Evolutionary conservation across 2,797 vertebrate genomes (phyloP).

Genomic region (Megaceryle alcyon): DNA sequence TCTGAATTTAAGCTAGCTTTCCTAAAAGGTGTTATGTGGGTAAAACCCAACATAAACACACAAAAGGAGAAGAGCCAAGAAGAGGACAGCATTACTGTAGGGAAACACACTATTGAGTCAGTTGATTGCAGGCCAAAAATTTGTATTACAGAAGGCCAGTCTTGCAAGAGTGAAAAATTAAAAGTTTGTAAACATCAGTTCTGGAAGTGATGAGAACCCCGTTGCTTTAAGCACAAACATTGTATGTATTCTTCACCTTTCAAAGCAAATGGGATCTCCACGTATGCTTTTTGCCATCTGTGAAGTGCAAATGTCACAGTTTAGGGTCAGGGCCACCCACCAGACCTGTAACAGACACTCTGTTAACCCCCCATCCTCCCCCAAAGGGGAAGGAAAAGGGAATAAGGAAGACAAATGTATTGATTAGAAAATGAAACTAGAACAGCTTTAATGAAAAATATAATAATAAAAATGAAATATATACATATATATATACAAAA

Average conservation of each 20-base stretch:
- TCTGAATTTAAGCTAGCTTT: neutral
- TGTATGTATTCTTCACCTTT: constrained; percentile 14
- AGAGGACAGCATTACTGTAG: neutral
- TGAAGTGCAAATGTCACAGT: neutral
- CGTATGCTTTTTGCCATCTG: constrained; percentile 12
- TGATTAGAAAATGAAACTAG: neutral
- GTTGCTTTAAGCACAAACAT: neutral
- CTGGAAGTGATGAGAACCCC: constrained; percentile 36
- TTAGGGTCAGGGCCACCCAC: no score
- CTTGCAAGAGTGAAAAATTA: constrained; percentile 18
- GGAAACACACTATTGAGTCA: neutral
- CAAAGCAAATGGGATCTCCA: constrained; percentile 36
- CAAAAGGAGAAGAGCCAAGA: neutral
- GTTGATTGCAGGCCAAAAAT: neutral
- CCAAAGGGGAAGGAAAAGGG: neutral
- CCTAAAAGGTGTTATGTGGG: neutral
- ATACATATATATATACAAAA: no score
- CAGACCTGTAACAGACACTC: neutral
- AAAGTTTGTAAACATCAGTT: neutral
- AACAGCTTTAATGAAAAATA: neutral
- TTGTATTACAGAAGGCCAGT: neutral
- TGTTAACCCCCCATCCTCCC: neutral
- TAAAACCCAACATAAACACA: neutral
- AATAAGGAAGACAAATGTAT: neutral
- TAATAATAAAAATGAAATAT: no score